phyloP scores from a whole-genome alignment of 2,888 invertebrate species.

The Aplocera efformata region DNA sequence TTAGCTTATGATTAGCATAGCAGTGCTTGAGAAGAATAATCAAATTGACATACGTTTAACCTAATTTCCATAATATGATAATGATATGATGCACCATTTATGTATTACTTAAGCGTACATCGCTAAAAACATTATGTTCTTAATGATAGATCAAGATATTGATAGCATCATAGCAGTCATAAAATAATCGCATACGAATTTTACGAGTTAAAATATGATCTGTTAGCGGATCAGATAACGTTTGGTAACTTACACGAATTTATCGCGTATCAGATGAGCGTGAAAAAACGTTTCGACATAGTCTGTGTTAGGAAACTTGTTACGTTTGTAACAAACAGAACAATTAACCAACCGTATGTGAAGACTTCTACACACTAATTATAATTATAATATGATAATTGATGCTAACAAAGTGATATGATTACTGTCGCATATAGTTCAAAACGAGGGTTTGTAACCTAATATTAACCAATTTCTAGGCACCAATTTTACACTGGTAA shows the following conservation, averaged over 20 bases:
- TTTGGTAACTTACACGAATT: constrained; percentile 36
- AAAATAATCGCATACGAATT: constrained; percentile 1
- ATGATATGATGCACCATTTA: background rate
- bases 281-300: constrained; percentile 48
- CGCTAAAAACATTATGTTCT: constrained; percentile 6
- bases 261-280: constrained; percentile 47
- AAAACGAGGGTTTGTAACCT: constrained; percentile 23
- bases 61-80: background rate
- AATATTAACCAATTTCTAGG: constrained; percentile 36
- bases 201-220: constrained; percentile 19
- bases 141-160: constrained; percentile 17
- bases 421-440: constrained; percentile 18
- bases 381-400: too few species aligned
- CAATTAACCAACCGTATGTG: constrained; percentile 33
- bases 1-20: constrained; percentile 9
- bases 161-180: constrained; percentile 11
- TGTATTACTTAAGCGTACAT: too few species aligned
- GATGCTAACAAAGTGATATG: constrained; percentile 6
- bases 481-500: constrained; percentile 32
- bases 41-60: background rate
- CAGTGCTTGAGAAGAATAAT: constrained; percentile 4
- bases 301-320: constrained; percentile 43
- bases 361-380: constrained; percentile 19
- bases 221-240: constrained; percentile 23
- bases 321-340: constrained; percentile 40